A percentile compares a stretch with the other conserved stretches of the same genome.
Evolutionary conservation across 1,140 invertebrate species (phyloP).

Genomic region (Octopus sinensis): DNA sequence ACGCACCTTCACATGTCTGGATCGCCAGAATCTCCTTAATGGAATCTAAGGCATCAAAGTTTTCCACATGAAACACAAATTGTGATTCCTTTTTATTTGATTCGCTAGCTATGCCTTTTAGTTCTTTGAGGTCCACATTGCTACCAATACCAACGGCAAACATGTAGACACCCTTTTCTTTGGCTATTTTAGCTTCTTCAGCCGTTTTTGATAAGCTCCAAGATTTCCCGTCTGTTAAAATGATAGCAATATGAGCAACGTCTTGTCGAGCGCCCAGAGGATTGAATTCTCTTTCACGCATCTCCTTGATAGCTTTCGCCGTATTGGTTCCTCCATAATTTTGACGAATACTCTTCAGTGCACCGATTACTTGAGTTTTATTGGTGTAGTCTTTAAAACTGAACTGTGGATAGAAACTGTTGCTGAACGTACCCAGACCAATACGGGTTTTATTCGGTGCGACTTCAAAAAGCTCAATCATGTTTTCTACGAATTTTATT

Average conservation of each 20-base stretch:
- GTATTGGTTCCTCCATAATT: conserved; percentile 45
- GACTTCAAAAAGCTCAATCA: conserved; percentile 39
- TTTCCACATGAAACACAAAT: conserved; percentile 33
- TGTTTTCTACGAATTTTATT: conserved; percentile 38
- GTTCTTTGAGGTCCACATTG: conserved; percentile 39
- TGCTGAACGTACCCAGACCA: conserved; percentile 43
- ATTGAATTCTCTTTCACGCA: conserved; percentile 30
- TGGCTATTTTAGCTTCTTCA: conserved; percentile 36
- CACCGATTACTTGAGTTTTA: conserved; percentile 30
- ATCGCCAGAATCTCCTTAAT: conserved; percentile 38
- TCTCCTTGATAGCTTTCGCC: conserved; percentile 39
- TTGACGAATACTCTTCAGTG: conserved; percentile 36
- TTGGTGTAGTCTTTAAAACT: conserved; percentile 31
- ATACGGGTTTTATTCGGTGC: conserved; percentile 34
- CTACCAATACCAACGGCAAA: conserved; percentile 50
- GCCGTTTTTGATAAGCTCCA: conserved; percentile 31
- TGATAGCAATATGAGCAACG: conserved; percentile 37
- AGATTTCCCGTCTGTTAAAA: conserved; percentile 49
- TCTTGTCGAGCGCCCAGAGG: conserved; percentile 25
- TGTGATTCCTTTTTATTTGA: conserved; percentile 33
- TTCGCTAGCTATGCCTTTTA: conserved; percentile 43
- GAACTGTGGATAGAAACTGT: conserved; percentile 32
- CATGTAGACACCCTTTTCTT: conserved; percentile 38
- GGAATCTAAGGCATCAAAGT: conserved; percentile 34
- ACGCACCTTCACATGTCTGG: conserved; percentile 27